Conservation (phyloP, 2,113 vertebrate species). For the Fregata magnificens region DNA sequence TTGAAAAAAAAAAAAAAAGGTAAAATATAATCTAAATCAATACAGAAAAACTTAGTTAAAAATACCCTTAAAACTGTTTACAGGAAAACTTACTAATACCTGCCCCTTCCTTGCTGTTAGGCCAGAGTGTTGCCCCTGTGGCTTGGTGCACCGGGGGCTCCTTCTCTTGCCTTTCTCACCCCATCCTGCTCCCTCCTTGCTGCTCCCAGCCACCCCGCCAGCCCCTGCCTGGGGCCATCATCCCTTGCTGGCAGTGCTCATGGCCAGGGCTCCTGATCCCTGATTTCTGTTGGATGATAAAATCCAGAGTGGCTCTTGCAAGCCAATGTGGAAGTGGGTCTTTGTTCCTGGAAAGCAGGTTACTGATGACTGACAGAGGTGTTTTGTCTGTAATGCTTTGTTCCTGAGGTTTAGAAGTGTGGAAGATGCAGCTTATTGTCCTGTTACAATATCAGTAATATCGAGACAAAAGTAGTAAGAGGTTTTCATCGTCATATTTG, state of each 20-base stretch:
- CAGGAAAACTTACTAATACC: not conserved
- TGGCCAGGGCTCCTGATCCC: accelerated
- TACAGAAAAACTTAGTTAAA: not conserved
- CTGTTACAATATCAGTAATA: not conserved
- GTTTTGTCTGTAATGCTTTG: not conserved
- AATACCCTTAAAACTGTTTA: not conserved
- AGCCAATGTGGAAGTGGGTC: not conserved
- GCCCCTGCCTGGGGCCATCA: not conserved
- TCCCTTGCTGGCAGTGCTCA: not conserved
- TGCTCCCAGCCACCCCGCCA: accelerated
- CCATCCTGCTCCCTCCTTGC: not conserved
- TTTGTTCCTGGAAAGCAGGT: not conserved
- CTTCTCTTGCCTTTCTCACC: not conserved
- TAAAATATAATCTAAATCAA: not conserved
- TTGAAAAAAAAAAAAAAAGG: not conserved
- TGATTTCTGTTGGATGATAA: not conserved
- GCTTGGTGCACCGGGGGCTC: accelerated
- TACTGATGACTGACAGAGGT: not conserved
- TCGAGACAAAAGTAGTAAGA: not conserved
- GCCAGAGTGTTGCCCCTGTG: not conserved
- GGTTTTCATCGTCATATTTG: not conserved
- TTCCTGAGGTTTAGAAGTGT: not conserved
- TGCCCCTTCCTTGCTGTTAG: not conserved
- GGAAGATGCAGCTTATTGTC: not conserved
- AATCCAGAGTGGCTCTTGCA: not conserved